Conservation (phyloP, 2,113 vertebrate genomes). For the Sturnira hondurensis region DNA sequence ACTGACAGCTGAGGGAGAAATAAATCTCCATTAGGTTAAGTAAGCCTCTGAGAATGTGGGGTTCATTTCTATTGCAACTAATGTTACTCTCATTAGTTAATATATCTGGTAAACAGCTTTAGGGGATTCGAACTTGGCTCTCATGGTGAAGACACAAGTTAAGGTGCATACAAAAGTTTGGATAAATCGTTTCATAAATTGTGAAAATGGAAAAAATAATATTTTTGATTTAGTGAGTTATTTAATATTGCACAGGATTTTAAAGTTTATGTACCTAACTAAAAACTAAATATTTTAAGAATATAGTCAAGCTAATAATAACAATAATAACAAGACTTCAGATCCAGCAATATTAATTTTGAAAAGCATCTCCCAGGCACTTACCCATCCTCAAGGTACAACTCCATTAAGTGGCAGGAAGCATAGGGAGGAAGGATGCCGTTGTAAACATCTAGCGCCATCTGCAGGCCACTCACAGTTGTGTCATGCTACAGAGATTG, state of each 20-base stretch:
- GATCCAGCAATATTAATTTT: neutral
- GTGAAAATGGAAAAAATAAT: neutral
- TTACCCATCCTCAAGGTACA: slow-evolving; percentile 89
- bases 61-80: neutral
- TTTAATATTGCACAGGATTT: neutral
- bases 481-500: slow-evolving; percentile 82
- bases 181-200: neutral
- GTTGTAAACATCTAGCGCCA: slow-evolving; percentile 87
- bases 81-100: neutral
- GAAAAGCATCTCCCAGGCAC: slow-evolving; percentile 59
- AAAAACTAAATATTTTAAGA: neutral
- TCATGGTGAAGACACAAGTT: neutral
- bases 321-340: neutral
- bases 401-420: slow-evolving; percentile 90
- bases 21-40: neutral
- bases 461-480: slow-evolving; percentile 89
- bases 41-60: neutral
- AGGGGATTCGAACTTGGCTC: neutral
- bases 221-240: neutral
- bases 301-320: neutral
- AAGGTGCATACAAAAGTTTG: neutral
- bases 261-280: neutral
- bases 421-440: slow-evolving; percentile 87
- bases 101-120: neutral
- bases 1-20: neutral